phyloP scores from a whole-genome alignment of 2,888 invertebrate species.

The Perithous albicinctus region DNA sequence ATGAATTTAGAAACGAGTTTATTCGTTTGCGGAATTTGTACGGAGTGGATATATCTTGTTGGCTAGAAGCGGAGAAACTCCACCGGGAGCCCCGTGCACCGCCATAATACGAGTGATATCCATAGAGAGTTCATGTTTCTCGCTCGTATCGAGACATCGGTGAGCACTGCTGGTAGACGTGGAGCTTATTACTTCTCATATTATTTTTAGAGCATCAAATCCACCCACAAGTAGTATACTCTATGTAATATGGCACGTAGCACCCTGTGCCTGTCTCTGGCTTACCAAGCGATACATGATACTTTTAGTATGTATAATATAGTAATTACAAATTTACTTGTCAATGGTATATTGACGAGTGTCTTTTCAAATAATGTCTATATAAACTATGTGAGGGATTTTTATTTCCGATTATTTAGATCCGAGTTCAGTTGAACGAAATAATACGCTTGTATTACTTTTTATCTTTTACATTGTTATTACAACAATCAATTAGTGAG shows the following conservation, averaged over 20 bases:
- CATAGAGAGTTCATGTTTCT: conserved; percentile 36
- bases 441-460: too few species aligned
- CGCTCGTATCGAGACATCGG: conserved; percentile 18
- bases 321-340: neutral
- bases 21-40: conserved; percentile 6
- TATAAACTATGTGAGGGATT: neutral
- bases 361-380: neutral
- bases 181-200: conserved; percentile 25
- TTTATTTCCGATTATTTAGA: neutral
- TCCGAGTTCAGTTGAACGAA: too few species aligned
- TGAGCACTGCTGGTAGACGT: neutral
- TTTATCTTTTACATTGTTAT: too few species aligned
- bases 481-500: too few species aligned
- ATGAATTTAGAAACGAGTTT: neutral
- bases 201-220: conserved; percentile 56
- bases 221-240: conserved; percentile 8
- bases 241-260: conserved; percentile 63
- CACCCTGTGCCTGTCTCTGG: conserved; percentile 71
- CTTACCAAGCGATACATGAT: conserved; percentile 9
- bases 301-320: neutral
- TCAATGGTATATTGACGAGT: neutral
- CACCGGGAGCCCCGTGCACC: neutral
- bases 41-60: neutral
- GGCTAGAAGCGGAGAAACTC: neutral
- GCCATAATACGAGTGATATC: conserved; percentile 22